Percentiles rank a stretch among this genome's conserved stretches.
Conservation (phyloP, 2,113 vertebrate species). For the Dasyornis broadbenti region DNA sequence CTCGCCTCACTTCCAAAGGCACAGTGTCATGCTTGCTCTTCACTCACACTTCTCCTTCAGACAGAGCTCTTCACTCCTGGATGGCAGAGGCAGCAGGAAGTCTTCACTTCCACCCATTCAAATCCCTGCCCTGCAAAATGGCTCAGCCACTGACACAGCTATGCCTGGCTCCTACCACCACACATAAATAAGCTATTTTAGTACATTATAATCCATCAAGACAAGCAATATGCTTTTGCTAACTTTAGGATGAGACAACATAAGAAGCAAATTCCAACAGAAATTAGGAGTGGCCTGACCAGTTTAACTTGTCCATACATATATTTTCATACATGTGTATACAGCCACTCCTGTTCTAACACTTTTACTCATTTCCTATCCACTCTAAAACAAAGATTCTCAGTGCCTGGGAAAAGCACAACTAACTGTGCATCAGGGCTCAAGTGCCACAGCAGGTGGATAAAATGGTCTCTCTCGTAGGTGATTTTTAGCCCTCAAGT, state of each 20-base stretch:
- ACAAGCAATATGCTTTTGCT: background rate
- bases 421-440: background rate
- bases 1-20: background rate
- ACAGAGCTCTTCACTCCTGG: background rate
- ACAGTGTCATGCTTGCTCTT: background rate
- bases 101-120: background rate
- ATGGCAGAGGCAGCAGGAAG: background rate
- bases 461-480: background rate
- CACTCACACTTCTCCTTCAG: background rate
- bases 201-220: background rate
- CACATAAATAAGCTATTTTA: background rate
- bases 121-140: background rate
- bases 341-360: background rate
- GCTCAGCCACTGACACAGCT: background rate
- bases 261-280: background rate
- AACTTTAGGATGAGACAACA: background rate
- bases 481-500: background rate
- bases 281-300: constrained; percentile 1
- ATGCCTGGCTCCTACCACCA: background rate
- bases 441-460: background rate
- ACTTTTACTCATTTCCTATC: background rate
- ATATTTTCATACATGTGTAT: background rate
- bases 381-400: background rate
- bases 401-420: background rate
- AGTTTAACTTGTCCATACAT: background rate